Evolutionary conservation across 2,888 invertebrate genomes (phyloP).

Genomic region (Drosophila crucigera): DNA sequence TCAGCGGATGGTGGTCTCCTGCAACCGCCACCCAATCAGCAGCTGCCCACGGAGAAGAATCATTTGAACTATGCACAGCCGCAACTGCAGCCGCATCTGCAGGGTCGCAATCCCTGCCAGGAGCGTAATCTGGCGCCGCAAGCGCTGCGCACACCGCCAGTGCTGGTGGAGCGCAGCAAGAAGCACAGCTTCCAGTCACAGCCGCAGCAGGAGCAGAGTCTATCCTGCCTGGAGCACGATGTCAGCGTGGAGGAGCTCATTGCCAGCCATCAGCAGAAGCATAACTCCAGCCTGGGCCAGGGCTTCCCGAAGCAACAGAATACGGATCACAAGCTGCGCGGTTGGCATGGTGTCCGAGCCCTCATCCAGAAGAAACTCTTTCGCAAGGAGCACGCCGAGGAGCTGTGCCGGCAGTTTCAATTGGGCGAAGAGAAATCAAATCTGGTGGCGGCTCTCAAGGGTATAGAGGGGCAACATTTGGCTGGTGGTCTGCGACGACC

Average conservation of each 20-base stretch:
- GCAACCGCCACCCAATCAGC: constrained; percentile 84
- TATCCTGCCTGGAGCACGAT: constrained; percentile 84
- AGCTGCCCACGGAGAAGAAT: constrained; percentile 84
- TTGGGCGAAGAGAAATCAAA: constrained; percentile 84
- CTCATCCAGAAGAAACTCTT: constrained; percentile 85
- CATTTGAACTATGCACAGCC: constrained; percentile 85
- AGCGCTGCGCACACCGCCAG: constrained; percentile 72
- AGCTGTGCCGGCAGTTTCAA: constrained; percentile 66
- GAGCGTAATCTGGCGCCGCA: constrained; percentile 89
- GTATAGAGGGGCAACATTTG: constrained; percentile 43
- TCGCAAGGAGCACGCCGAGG: constrained; percentile 77
- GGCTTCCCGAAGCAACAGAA: constrained; percentile 85
- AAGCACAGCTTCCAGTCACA: constrained; percentile 84
- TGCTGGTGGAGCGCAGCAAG: constrained; percentile 84
- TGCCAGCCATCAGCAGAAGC: constrained; percentile 65
- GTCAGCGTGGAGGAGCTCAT: constrained; percentile 85
- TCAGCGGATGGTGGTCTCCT: constrained; percentile 77
- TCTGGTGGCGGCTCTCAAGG: constrained; percentile 78
- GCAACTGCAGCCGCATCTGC: constrained; percentile 90
- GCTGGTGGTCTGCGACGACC: constrained; percentile 63
- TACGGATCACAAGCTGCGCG: constrained; percentile 83
- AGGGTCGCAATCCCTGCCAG: constrained; percentile 93
- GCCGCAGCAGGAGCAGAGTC: constrained; percentile 81
- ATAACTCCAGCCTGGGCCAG: constrained; percentile 82
- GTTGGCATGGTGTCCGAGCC: constrained; percentile 85